Evolutionary conservation across 2,888 invertebrate species (phyloP).

Genomic region (Pseudococcus viburni): DNA sequence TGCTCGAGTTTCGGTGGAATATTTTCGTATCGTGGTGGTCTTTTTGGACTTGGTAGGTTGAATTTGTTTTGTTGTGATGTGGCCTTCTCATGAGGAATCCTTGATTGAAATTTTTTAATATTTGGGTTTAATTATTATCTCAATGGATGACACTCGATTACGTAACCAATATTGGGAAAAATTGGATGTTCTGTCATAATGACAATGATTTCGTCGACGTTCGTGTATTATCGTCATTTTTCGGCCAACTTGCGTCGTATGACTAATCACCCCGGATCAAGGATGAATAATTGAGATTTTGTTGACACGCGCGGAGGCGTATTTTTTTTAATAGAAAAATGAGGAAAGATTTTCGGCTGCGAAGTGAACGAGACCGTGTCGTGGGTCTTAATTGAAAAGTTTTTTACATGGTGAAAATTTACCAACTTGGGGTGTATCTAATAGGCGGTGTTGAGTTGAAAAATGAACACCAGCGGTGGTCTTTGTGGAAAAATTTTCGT

Average conservation of each 20-base stretch:
- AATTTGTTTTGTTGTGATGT: no score
- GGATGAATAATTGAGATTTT: conserved; percentile 32
- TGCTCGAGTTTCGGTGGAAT: not conserved
- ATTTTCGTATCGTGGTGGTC: not conserved
- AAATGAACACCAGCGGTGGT: no score
- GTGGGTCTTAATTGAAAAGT: not conserved
- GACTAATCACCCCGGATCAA: conserved; percentile 15
- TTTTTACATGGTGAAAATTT: conserved; percentile 1
- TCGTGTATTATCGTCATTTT: conserved; percentile 36
- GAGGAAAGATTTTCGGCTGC: not conserved
- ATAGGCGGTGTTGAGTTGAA: not conserved
- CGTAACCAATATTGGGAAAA: not conserved
- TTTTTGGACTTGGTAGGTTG: not conserved
- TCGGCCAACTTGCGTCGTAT: not conserved
- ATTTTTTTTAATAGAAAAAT: conserved; percentile 5
- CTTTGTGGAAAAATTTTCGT: not conserved
- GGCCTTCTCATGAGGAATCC: not conserved
- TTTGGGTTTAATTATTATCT: not conserved
- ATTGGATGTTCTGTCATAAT: not conserved
- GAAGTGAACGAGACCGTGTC: not conserved
- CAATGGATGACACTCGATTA: not conserved
- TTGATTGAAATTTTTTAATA: not conserved
- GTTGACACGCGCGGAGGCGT: conserved; percentile 34
- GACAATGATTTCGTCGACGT: not conserved
- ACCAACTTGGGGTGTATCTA: not conserved